Percentiles rank a stretch among this genome's conserved stretches.
Evolutionary conservation across 2,888 invertebrate species (phyloP).

Genomic region (Slavum lentiscoides): DNA sequence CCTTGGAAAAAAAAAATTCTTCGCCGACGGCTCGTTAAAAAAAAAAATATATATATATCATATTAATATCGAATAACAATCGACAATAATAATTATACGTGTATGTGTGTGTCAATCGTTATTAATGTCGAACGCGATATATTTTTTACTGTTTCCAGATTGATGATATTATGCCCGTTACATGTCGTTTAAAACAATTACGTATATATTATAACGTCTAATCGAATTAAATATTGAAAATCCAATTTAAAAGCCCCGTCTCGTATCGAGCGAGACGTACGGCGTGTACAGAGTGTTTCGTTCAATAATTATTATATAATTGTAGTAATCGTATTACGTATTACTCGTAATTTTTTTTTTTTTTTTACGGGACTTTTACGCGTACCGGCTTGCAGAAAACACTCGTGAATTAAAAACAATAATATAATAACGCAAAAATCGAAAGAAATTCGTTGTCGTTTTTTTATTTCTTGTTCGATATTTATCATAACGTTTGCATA

Average conservation of each 20-base stretch:
- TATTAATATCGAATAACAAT: neutral
- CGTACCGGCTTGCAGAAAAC: too few relatives aligned
- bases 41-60: too few relatives aligned
- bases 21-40: neutral
- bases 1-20: neutral
- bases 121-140: neutral
- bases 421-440: too few relatives aligned
- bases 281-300: neutral
- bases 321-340: too few relatives aligned
- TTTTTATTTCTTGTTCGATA: too few relatives aligned
- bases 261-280: neutral
- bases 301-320: neutral
- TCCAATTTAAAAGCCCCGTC: slow-evolving; percentile 12
- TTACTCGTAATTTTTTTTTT: too few relatives aligned
- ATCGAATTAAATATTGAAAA: slow-evolving; percentile 14
- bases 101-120: neutral
- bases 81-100: neutral
- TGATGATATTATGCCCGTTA: neutral
- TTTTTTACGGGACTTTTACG: too few relatives aligned
- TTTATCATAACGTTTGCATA: too few relatives aligned
- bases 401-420: too few relatives aligned
- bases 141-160: neutral
- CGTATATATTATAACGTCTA: neutral
- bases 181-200: too few relatives aligned
- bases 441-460: too few relatives aligned